Percentiles rank a stretch among this genome's conserved stretches.
phyloP scores from a whole-genome alignment of 1,140 invertebrate genomes.

The Brachionus sp. region DNA sequence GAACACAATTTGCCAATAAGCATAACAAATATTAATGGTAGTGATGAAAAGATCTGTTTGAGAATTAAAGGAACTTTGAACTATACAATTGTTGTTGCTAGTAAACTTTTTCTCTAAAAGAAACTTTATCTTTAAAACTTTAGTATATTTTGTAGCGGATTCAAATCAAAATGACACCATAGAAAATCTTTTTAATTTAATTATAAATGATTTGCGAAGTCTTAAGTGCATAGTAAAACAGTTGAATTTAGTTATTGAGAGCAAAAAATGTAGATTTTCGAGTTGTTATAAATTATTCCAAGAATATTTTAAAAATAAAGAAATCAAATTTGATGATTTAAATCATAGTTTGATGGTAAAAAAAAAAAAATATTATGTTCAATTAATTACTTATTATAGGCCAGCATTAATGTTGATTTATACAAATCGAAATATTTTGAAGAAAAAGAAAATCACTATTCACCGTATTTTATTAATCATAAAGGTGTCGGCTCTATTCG shows the following conservation, averaged over 20 bases:
- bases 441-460: slow-evolving; percentile 15
- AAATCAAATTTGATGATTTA: neutral
- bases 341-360: neutral
- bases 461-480: slow-evolving; percentile 32
- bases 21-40: neutral
- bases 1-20: neutral
- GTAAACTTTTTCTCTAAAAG: neutral
- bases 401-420: neutral
- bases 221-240: neutral
- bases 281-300: neutral
- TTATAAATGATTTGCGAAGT: neutral
- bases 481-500: slow-evolving; percentile 4
- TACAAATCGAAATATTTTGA: neutral
- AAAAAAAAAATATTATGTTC: neutral
- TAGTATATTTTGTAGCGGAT: slow-evolving; percentile 12
- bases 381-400: neutral
- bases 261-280: neutral
- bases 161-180: neutral
- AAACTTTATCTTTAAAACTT: neutral
- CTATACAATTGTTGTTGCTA: neutral
- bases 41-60: neutral
- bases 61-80: slow-evolving; percentile 1
- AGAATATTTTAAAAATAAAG: neutral
- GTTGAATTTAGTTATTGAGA: neutral
- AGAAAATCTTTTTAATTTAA: neutral